phyloP scores from a whole-genome alignment of 2,113 vertebrate genomes.

The Erythrocebus patas region DNA sequence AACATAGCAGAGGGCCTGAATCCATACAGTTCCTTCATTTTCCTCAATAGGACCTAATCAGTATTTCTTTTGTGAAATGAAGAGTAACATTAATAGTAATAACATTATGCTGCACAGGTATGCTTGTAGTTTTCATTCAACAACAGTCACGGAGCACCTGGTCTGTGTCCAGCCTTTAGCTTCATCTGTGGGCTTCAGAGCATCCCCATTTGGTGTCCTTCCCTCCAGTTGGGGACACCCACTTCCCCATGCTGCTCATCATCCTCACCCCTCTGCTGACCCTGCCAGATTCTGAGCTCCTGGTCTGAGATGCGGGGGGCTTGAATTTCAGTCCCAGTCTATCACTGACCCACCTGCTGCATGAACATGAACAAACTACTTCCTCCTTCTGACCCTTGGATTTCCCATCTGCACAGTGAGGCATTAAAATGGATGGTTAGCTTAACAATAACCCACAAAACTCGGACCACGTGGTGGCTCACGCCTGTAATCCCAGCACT shows the following conservation, averaged over 20 bases:
- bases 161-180: not conserved
- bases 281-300: not conserved
- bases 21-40: not conserved
- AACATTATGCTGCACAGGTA: not conserved
- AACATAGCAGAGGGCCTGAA: not conserved
- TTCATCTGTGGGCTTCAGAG: not conserved
- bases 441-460: too few relatives aligned
- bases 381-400: not conserved
- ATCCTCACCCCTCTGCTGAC: not conserved
- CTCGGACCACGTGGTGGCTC: too few relatives aligned
- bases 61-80: not conserved
- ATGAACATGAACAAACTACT: accelerated
- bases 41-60: not conserved
- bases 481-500: too few relatives aligned
- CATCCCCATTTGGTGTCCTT: not conserved
- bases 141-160: not conserved
- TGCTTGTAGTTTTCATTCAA: not conserved
- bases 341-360: not conserved
- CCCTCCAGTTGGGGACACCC: not conserved
- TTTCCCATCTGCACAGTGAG: not conserved
- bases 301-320: not conserved
- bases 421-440: not conserved
- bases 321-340: not conserved
- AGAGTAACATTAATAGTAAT: not conserved
- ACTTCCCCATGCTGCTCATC: not conserved